Evolutionary conservation across 2,113 vertebrate genomes (phyloP).

Genomic region (Oreocharis arfaki): DNA sequence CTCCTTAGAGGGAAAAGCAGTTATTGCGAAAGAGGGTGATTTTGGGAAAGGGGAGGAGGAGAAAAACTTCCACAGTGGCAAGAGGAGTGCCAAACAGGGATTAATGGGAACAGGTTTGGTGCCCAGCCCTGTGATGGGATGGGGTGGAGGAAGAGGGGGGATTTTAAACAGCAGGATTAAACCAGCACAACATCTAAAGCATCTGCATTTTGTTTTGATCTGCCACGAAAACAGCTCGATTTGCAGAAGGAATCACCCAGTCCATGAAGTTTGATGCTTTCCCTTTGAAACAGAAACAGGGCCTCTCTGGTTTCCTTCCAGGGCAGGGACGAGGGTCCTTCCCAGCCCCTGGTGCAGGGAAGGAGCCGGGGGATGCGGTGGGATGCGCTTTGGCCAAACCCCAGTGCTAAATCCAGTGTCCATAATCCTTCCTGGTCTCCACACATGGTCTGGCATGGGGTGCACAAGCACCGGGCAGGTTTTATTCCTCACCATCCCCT

Average conservation of each 20-base stretch:
- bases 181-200: background rate
- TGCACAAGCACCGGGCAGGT: accelerated
- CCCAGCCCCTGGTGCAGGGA: background rate
- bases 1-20: background rate
- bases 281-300: background rate
- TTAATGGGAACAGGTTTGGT: background rate
- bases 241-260: background rate
- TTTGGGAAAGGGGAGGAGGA: background rate
- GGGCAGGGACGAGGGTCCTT: background rate
- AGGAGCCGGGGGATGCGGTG: accelerated
- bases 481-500: accelerated
- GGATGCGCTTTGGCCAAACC: background rate
- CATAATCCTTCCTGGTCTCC: accelerated
- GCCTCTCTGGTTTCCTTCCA: background rate
- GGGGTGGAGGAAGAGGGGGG: too few relatives aligned
- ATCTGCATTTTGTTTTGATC: background rate
- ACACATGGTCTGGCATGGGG: accelerated
- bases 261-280: background rate
- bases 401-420: accelerated
- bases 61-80: background rate
- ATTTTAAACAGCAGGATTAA: background rate
- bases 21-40: background rate
- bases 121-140: background rate
- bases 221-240: background rate
- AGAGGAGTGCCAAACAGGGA: background rate